A percentile compares a stretch with the other conserved stretches of the same genome.
phyloP scores from a whole-genome alignment of 1,140 invertebrate species.

The Rhagoletis pomonella region DNA sequence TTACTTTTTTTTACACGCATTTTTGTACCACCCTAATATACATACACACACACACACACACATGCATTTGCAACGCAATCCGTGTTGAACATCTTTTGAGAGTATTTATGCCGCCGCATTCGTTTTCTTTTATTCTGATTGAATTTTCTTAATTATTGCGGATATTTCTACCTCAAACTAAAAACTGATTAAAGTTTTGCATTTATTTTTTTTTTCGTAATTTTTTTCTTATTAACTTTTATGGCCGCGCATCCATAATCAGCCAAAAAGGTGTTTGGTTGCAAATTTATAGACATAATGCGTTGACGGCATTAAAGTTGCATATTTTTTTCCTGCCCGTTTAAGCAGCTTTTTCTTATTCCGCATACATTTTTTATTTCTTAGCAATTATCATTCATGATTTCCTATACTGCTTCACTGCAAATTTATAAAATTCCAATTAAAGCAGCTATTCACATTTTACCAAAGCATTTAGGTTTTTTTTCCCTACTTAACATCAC shows the following conservation, averaged over 20 bases:
- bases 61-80: neutral
- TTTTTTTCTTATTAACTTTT: neutral
- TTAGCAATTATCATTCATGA: neutral
- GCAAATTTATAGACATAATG: constrained; percentile 29
- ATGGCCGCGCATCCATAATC: neutral
- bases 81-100: neutral
- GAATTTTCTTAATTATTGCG: neutral
- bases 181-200: neutral
- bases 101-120: neutral
- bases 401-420: neutral
- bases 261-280: constrained; percentile 30
- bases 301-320: neutral
- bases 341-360: neutral
- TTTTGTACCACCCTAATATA: too few relatives aligned
- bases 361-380: too few relatives aligned
- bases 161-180: neutral
- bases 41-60: too few relatives aligned
- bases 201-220: neutral
- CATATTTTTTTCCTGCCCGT: too few relatives aligned
- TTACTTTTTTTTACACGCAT: too few relatives aligned
- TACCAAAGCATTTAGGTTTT: constrained; percentile 6
- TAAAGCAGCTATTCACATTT: constrained; percentile 14
- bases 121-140: neutral
- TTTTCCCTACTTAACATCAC: neutral
- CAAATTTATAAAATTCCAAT: constrained; percentile 40